Evolutionary conservation across 2,797 vertebrate genomes (phyloP), one percentile per base, ranked within the genome.

Genomic region (Cyprinella venusta): DNA sequence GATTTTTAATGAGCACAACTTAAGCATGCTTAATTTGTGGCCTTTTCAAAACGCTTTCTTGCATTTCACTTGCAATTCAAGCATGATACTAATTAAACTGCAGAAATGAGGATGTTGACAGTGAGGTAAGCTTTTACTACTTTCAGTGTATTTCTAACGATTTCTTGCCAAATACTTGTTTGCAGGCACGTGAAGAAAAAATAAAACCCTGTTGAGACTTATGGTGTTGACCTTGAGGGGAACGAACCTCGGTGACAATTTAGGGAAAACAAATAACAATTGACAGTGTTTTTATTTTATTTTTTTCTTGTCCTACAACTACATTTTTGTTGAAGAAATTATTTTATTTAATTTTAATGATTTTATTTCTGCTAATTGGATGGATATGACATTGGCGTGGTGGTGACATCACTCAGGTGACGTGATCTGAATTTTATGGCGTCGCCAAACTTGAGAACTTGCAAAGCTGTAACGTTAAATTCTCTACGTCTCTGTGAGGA

Each of bases 1-100:
- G 80, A 82, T 88, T 88, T 88, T 88, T 88, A 87, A 87, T 85
- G 84, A 88, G 87, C 67, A 33, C 82, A 67, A 75, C 24, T 76
- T 81, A 76, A 86, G 84, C 87, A 84, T 87, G 84, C 82, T 74
- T 81, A 79, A 88, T 82, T 64, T 83, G 68, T 50, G 21, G 80
- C 76, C 70, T 64, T 85, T 86, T 81, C 26, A 84, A 86, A 89
- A 89, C 26, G 76, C 80, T 68, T 36, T 40, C 63, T 64, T 78
- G 69, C 50, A 50, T 82, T 76, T 68, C 67, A 77, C 80, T 68
- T 77, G 48, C 33, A 26, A n/a, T 63, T n/a, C 6, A 67, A 76
- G 36, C 38, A 54, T 50, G 30, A 61, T 67, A 61, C 16, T 3
- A 76, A 19, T 36, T 33, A 30, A 86, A 83, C 9, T 69, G 42